Evolutionary conservation across 2,888 invertebrate species (phyloP).

Genomic region (Lamellibrachia columna): DNA sequence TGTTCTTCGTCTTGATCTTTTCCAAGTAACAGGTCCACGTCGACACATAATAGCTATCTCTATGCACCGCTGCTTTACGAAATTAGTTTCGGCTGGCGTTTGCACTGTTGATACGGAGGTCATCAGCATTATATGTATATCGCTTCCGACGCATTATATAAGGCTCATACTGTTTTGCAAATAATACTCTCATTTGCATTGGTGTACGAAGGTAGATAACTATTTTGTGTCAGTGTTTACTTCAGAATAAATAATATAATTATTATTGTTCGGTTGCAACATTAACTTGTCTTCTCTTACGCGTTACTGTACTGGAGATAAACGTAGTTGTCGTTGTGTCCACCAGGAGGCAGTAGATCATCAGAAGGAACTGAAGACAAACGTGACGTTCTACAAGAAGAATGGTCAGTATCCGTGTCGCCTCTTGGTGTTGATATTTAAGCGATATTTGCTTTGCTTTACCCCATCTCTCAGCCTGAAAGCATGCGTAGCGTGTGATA

Average conservation of each 20-base stretch:
- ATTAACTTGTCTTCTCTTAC: background rate
- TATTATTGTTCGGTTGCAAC: no score
- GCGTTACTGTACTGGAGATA: background rate
- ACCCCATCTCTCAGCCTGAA: background rate
- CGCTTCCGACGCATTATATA: no score
- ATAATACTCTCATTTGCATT: no score
- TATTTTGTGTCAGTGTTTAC: no score
- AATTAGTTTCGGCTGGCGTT: background rate
- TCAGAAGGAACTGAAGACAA: constrained; percentile 91
- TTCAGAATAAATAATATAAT: no score
- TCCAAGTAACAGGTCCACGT: background rate
- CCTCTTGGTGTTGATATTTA: background rate
- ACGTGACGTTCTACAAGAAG: constrained; percentile 94
- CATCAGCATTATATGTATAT: no score
- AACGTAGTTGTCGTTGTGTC: background rate
- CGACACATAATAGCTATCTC: background rate
- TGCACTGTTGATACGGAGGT: background rate
- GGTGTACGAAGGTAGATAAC: no score
- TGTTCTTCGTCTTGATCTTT: background rate
- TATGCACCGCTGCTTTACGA: background rate
- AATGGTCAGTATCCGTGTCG: constrained; percentile 75
- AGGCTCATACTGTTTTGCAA: no score
- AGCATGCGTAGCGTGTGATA: background rate
- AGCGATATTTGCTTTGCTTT: no score
- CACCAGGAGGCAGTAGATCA: constrained; percentile 84